These are phyloP conservation scores for Drosophila nr. fundita DNA, from an alignment of 2,888 invertebrate genomes.

Conservation along the genomic window DNA sequence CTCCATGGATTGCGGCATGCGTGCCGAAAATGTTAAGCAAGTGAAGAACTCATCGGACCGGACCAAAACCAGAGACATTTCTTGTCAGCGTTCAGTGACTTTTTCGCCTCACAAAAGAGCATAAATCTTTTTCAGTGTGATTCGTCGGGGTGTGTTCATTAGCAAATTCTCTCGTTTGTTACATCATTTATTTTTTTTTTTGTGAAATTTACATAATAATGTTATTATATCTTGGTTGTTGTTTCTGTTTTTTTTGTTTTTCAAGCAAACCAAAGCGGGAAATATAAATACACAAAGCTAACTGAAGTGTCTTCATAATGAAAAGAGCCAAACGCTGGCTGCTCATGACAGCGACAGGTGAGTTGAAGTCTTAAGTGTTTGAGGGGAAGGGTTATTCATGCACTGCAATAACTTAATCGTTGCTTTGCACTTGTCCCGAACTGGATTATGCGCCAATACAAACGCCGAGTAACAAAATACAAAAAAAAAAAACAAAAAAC, in stretches of 20 bases:
- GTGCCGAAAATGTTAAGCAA: slow-evolving; percentile 49
- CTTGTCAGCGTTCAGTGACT: slow-evolving; percentile 45
- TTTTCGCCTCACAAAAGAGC: slow-evolving; percentile 8
- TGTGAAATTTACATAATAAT: slow-evolving; percentile 40
- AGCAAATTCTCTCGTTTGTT: slow-evolving; percentile 44
- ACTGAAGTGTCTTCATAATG: slow-evolving; percentile 81
- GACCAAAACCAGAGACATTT: slow-evolving; percentile 26
- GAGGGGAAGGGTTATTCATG: slow-evolving; percentile 24
- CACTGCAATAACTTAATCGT: slow-evolving; percentile 19
- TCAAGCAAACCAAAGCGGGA: slow-evolving; percentile 40
- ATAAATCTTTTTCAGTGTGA: slow-evolving; percentile 26
- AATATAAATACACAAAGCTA: slow-evolving; percentile 36
- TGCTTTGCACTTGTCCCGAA: slow-evolving; percentile 22
- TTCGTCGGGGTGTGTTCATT: slow-evolving; percentile 29
- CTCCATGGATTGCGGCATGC: slow-evolving; percentile 10
- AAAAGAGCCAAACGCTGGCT: slow-evolving; percentile 86
- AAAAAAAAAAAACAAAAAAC: too few species aligned
- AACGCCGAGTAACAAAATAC: slow-evolving; percentile 3
- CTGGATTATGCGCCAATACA: slow-evolving; percentile 40
- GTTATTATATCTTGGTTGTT: slow-evolving; percentile 24
- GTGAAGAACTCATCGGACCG: slow-evolving; percentile 31
- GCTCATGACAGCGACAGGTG: slow-evolving; percentile 86
- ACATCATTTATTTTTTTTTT: slow-evolving; percentile 16
- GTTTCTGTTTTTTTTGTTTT: slow-evolving; percentile 22
- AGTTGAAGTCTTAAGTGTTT: slow-evolving; percentile 55